Evolutionary conservation across 1,140 invertebrate genomes (phyloP).

Genomic region (Orius insidiosus): DNA sequence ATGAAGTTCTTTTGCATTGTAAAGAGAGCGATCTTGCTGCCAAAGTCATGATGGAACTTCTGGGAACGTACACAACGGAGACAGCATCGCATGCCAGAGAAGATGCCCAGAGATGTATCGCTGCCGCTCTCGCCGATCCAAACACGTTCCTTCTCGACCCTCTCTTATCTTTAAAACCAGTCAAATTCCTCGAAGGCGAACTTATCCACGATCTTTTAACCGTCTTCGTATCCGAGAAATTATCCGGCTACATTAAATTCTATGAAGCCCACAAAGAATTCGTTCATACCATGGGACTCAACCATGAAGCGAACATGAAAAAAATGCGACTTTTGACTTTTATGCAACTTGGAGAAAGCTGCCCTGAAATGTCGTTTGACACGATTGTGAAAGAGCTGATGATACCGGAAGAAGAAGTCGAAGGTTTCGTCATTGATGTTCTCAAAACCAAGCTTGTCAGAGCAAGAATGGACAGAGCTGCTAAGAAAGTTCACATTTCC

Average conservation of each 20-base stretch:
- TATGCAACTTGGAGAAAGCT: conserved; percentile 88
- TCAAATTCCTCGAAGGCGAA: conserved; percentile 88
- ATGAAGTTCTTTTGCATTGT: not conserved
- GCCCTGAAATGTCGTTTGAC: conserved; percentile 78
- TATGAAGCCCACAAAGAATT: conserved; percentile 89
- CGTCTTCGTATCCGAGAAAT: conserved; percentile 88
- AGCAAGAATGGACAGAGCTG: conserved; percentile 83
- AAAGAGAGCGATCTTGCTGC: conserved; percentile 62
- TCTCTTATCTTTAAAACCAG: conserved; percentile 79
- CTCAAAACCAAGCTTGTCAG: conserved; percentile 85
- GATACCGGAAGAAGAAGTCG: conserved; percentile 71
- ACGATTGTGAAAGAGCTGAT: conserved; percentile 75
- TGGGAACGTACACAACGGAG: conserved; percentile 89
- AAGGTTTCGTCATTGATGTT: conserved; percentile 94
- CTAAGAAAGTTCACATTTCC: conserved; percentile 70
- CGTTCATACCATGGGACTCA: conserved; percentile 74
- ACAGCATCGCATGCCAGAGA: conserved; percentile 90
- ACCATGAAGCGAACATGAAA: conserved; percentile 87
- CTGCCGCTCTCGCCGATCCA: conserved; percentile 83
- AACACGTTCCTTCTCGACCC: conserved; percentile 90
- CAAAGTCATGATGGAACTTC: conserved; percentile 89
- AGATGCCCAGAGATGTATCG: conserved; percentile 92
- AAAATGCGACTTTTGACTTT: conserved; percentile 94
- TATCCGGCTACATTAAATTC: conserved; percentile 75
- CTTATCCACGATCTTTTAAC: conserved; percentile 88